Evolutionary conservation across 2,888 invertebrate genomes (phyloP).

Genomic region (Synergus japonicus): DNA sequence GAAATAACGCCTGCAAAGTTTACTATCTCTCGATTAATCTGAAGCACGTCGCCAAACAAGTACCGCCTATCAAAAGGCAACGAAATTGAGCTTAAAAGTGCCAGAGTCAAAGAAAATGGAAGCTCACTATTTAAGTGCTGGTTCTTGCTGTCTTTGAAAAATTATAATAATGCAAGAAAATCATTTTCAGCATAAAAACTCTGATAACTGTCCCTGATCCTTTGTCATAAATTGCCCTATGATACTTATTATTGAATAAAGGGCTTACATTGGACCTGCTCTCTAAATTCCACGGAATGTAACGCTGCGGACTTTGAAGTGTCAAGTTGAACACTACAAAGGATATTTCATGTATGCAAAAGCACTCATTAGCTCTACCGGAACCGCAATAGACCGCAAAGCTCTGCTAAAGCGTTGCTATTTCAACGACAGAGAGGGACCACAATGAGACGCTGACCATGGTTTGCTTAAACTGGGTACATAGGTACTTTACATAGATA

Average conservation of each 20-base stretch:
- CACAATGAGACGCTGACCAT: background rate
- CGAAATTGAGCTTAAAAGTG: slow-evolving; percentile 46
- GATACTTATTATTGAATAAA: no score
- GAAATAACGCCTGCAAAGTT: slow-evolving; percentile 38
- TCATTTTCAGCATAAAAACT: background rate
- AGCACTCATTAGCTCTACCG: slow-evolving; percentile 23
- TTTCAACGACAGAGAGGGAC: slow-evolving; percentile 2
- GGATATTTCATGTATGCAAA: slow-evolving; percentile 15
- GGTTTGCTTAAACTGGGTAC: background rate
- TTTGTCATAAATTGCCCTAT: no score
- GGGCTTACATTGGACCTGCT: background rate
- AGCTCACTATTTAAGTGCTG: background rate
- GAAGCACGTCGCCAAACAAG: slow-evolving; percentile 61
- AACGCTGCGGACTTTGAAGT: background rate
- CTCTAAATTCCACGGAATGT: background rate
- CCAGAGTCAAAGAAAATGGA: background rate
- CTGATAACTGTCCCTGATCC: no score
- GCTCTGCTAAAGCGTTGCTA: background rate
- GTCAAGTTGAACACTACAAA: slow-evolving; percentile 2
- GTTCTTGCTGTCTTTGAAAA: no score
- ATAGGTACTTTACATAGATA: background rate
- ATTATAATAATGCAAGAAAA: no score
- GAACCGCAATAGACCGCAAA: slow-evolving; percentile 24
- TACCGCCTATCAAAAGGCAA: slow-evolving; percentile 30
- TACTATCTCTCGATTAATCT: slow-evolving; percentile 62